phyloP scores from a whole-genome alignment of 2,888 invertebrate genomes.

The Lycaena phlaeas region DNA sequence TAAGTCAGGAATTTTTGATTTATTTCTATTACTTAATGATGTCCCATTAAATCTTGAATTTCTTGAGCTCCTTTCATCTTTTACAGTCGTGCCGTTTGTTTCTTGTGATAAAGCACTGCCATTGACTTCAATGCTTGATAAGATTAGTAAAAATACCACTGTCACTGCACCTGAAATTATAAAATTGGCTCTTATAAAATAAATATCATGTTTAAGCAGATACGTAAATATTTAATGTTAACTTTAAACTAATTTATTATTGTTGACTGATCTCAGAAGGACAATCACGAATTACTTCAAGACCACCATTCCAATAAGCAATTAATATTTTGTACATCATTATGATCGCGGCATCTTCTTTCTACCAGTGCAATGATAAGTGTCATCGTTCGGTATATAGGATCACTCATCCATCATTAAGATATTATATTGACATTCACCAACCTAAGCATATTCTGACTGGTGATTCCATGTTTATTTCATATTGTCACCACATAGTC shows the following conservation, averaged over 20 bases:
- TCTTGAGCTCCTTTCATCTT: conserved; percentile 37
- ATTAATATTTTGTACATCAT: no score
- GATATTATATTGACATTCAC: no score
- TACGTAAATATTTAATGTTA: no score
- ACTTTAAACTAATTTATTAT: no score
- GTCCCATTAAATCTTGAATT: conserved; percentile 29
- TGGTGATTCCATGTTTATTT: conserved; percentile 67
- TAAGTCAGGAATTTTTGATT: conserved; percentile 41
- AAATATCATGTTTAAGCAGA: background rate
- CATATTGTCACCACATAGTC: conserved; percentile 46
- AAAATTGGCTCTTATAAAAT: background rate
- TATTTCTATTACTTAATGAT: conserved; percentile 33
- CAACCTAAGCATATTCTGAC: conserved; percentile 69
- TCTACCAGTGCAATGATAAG: no score
- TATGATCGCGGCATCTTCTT: no score
- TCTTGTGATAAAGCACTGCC: conserved; percentile 45
- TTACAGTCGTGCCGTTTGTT: conserved; percentile 36
- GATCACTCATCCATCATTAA: no score
- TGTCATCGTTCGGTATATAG: no score
- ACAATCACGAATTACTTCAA: no score
- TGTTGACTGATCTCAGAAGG: no score
- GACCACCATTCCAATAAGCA: no score
- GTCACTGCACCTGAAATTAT: conserved; percentile 58
- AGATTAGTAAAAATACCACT: conserved; percentile 60
- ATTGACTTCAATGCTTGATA: conserved; percentile 45